Evolutionary conservation across 2,888 invertebrate species (phyloP), one percentile per base, ranked within the genome.

Genomic region (Eupithecia vulgata): DNA sequence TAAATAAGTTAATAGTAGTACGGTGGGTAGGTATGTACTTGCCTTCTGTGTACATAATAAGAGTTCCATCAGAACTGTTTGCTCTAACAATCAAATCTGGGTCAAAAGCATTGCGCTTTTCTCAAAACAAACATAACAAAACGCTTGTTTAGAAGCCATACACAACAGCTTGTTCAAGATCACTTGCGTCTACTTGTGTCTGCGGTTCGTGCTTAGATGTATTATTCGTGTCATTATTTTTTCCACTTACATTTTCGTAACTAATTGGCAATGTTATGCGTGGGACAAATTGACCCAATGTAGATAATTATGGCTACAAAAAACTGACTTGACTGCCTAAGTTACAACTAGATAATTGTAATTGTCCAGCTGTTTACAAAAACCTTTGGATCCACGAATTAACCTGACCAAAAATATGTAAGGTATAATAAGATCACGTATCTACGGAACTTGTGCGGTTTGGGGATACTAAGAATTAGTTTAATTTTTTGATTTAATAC

Each of bases 181-280:
- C 25, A 25, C 25, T 57, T 25, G 13, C 5, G 12, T 25, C 57
- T 21, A 6, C 25, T 57, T 25, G 57, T 25, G 57, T 57, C 13
- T 17, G 45, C 10, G n/a, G n/a, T 48, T 42, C 42, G 42, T 42
- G 42, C 45, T 48, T 52, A 21, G 21, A 52, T 10, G 10, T 52
- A 52, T 12, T 52, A 52, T 21, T 52, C 21, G n/a, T 15, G 40
- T 37, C 40, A 21, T 65, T 65, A 65, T 42, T 40, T 37, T 64
- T 64, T 42, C n/a, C 10, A 65, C 65, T 3, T 21, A 34, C 34
- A 13, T 65, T 21, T 65, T 42, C 37, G 21, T 64, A 64, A 35
- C n/a, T 15, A 64, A 37, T 21, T 37, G 67, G 45, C 75, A 72
- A 57, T 70, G 75, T 67, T 71, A 72, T 34, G 34, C 66, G 37